Evolutionary conservation across 2,888 invertebrate species (phyloP).

Genomic region (Diarsia brunnea): DNA sequence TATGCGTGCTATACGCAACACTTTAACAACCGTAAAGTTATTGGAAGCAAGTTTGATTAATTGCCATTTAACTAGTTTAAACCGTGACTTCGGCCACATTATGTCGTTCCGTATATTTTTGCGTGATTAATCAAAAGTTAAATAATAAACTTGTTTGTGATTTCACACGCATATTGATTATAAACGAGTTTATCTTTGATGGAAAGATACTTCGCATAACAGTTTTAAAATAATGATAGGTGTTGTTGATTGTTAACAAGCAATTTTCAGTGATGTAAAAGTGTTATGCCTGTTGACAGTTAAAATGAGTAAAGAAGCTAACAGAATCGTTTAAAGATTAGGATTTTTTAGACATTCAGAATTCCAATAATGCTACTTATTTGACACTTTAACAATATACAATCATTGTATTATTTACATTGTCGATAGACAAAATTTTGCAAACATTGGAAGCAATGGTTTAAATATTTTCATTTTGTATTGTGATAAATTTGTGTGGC

Average conservation of each 20-base stretch:
- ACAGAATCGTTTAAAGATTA: neutral
- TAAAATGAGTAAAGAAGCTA: neutral
- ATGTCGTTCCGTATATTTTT: slow-evolving; percentile 8
- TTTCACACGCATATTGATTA: slow-evolving; percentile 21
- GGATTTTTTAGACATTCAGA: neutral
- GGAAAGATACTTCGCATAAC: slow-evolving; percentile 2
- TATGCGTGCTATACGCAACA: slow-evolving; percentile 1
- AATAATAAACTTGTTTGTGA: slow-evolving; percentile 49
- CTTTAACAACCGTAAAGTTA: neutral
- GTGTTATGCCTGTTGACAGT: neutral
- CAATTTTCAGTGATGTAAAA: neutral
- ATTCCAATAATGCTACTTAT: neutral
- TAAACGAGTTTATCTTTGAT: slow-evolving; percentile 37
- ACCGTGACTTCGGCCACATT: slow-evolving; percentile 32
- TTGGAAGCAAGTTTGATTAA: slow-evolving; percentile 28
- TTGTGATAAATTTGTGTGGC: too few species aligned
- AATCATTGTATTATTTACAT: neutral
- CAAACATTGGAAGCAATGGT: neutral
- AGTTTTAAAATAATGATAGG: neutral
- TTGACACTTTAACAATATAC: neutral
- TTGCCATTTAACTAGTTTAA: slow-evolving; percentile 29
- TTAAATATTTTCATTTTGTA: neutral
- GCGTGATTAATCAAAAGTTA: slow-evolving; percentile 46
- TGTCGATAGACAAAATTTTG: neutral
- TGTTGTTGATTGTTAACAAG: neutral